These are phyloP conservation scores for Vidua chalybeata DNA, from an alignment of 2,113 vertebrate species.

Conservation along the genomic window DNA sequence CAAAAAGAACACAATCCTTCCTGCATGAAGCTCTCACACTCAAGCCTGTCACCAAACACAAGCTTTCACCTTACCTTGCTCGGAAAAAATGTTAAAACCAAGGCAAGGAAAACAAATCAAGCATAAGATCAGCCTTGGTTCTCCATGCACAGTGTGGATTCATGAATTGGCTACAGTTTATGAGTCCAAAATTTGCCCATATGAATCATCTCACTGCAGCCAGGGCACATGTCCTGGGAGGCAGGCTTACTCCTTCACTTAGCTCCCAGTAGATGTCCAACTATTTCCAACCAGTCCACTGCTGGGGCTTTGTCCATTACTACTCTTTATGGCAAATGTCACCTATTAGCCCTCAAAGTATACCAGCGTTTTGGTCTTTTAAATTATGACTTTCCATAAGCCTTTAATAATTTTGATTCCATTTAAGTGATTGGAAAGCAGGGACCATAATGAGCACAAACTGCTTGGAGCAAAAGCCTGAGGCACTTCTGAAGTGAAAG, in stretches of 20 bases:
- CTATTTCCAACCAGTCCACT: neutral
- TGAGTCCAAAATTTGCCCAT: neutral
- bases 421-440: neutral
- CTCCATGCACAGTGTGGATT: neutral
- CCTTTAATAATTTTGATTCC: neutral
- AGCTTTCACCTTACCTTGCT: accelerated
- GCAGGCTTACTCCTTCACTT: neutral
- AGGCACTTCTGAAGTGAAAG: neutral
- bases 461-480: neutral
- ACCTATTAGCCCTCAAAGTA: neutral
- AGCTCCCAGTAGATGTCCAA: neutral
- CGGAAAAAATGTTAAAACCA: neutral
- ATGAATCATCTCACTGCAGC: neutral
- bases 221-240: neutral
- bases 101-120: neutral
- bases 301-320: neutral
- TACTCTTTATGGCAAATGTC: neutral
- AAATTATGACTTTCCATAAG: neutral
- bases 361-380: neutral
- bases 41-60: neutral
- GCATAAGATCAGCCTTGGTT: neutral
- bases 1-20: neutral
- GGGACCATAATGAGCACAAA: neutral
- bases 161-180: neutral
- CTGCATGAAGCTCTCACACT: accelerated